Percentiles rank a stretch among this genome's conserved stretches.
phyloP scores from a whole-genome alignment of 2,888 invertebrate genomes.

The Drosophila kanekoi region DNA sequence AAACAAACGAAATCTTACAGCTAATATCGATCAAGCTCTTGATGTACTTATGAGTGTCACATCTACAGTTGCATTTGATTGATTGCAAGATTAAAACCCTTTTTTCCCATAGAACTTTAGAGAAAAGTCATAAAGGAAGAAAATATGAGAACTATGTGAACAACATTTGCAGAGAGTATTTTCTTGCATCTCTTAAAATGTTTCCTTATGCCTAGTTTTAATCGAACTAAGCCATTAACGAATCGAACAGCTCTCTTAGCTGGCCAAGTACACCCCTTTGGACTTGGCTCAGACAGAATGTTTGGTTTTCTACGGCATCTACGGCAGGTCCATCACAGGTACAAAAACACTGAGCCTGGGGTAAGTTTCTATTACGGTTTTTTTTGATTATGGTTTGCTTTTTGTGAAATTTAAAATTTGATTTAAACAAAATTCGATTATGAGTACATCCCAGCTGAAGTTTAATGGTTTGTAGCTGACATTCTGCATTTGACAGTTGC shows the following conservation, averaged over 20 bases:
- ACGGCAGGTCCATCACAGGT: slow-evolving; percentile 70
- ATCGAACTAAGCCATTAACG: background rate
- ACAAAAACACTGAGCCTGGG: slow-evolving; percentile 32
- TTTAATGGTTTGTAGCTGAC: slow-evolving; percentile 14
- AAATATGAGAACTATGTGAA: too few species aligned
- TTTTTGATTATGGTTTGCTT: slow-evolving; percentile 4
- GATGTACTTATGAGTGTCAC: slow-evolving; percentile 29
- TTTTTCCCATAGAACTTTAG: background rate
- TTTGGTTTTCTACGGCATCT: slow-evolving; percentile 31
- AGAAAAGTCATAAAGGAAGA: too few species aligned
- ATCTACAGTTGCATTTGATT: slow-evolving; percentile 25
- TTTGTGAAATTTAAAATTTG: slow-evolving; percentile 57
- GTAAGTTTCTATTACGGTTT: slow-evolving; percentile 26
- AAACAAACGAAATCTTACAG: slow-evolving; percentile 4
- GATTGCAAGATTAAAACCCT: slow-evolving; percentile 21
- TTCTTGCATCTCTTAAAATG: too few species aligned
- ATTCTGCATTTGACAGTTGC: slow-evolving; percentile 55
- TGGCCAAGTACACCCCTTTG: slow-evolving; percentile 14
- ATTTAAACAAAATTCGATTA: slow-evolving; percentile 67
- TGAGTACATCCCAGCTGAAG: slow-evolving; percentile 27
- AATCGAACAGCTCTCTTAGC: slow-evolving; percentile 2
- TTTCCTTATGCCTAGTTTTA: too few species aligned
- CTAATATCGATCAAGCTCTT: slow-evolving; percentile 31
- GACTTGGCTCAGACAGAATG: slow-evolving; percentile 33
- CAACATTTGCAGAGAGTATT: too few species aligned